Base-by-base conservation (phyloP, 2,113 vertebrate species). In the Eolophus roseicapilla region DNA sequence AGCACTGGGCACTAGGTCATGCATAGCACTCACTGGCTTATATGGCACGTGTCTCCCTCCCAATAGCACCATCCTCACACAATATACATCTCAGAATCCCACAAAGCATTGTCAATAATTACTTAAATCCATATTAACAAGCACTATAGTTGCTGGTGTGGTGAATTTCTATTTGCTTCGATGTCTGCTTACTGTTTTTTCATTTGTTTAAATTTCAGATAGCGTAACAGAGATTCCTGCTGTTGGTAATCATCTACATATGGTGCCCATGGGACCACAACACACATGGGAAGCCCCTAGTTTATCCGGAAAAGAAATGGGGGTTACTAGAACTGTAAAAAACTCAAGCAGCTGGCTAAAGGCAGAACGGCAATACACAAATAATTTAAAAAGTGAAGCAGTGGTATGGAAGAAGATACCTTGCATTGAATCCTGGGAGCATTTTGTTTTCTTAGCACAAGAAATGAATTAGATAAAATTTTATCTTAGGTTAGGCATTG, bases 1-100 rank as follows among this genome's bases (percentile, higher is more conserved):
- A 93, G 13, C 52, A 80, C 18, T 8, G 47, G 75, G 39, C 17
- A 50, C 39, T 13, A 31, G 33, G 52, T 44, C 7, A 11, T n/a
- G 46, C 33, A 21, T 1, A 33, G 60, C 70, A 71, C 65, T 52
- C 39, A 3, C 24, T 21, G 69, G 20, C 50, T 18, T 11, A 63
- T 13, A 55, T 2, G 15, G 17, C 19, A 21, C 44, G 33, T 0
- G 0, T 37, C 47, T 88, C 62, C 33, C 57, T 82, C 73, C 20
- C 29, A 87, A 18, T 16, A 68, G 46, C 79, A 71, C 41, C 59
- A 55, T 25, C 23, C 25, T 79, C 0, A 0, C 23, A 65, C n/a
- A 67, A 63, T 3, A 67, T 3, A 83, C 53, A 83, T 41, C 68
- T 49, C 65, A 82, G 65, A 75, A 78, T 55, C 60, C 75, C 47